Conservation (phyloP, 2,888 invertebrate species). For the Tortrix viridana region DNA sequence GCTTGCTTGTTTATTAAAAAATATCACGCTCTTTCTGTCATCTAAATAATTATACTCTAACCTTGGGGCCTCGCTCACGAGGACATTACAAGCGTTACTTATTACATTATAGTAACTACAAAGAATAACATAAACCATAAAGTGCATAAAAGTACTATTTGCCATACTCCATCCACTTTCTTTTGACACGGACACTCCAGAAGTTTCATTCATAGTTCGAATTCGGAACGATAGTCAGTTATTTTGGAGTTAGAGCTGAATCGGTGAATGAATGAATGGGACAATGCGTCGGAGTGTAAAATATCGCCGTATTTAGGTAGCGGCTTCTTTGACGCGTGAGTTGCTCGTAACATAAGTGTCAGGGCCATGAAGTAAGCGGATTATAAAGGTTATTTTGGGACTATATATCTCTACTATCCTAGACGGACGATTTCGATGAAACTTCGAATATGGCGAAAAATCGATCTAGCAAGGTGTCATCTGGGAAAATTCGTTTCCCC, state of each 20-base stretch:
- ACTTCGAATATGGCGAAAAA: no score
- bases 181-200: constrained; percentile 47
- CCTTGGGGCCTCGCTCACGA: no score
- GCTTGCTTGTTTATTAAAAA: no score
- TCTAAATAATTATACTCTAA: no score
- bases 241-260: constrained; percentile 36
- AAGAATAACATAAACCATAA: constrained; percentile 5
- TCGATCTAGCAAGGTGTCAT: no score
- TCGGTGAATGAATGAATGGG: constrained; percentile 44
- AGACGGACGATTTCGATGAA: no score
- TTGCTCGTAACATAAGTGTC: constrained; percentile 42
- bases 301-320: constrained; percentile 66
- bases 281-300: constrained; percentile 56
- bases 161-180: constrained; percentile 37
- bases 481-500: no score
- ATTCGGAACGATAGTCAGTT: constrained; percentile 36
- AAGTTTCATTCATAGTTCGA: constrained; percentile 46
- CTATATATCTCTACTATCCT: no score
- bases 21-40: no score
- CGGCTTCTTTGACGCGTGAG: constrained; percentile 69
- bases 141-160: constrained; percentile 27
- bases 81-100: no score
- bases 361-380: constrained; percentile 42
- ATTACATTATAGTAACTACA: no score
- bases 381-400: no score